These are phyloP conservation scores for Clinocottus analis DNA, from an alignment of 2,113 vertebrate genomes.

Conservation along the genomic window DNA sequence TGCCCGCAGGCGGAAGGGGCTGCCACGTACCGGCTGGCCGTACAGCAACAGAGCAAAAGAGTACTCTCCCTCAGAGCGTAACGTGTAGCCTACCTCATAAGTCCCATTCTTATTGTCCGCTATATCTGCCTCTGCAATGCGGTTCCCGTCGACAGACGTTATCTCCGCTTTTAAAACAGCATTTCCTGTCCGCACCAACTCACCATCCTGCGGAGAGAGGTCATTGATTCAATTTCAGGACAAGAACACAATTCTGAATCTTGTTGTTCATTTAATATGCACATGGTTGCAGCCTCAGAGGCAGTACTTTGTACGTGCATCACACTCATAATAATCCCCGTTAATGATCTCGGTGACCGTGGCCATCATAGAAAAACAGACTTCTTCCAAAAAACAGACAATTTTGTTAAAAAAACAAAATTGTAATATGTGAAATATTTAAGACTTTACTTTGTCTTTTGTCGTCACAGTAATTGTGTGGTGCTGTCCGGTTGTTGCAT, in stretches of 20 bases:
- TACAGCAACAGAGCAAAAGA: slow-evolving; percentile 89
- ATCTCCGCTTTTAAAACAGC: slow-evolving; percentile 89
- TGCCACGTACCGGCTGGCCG: slow-evolving; percentile 90
- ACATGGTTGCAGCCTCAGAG: neutral
- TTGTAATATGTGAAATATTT: neutral
- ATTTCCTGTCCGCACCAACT: slow-evolving; percentile 91
- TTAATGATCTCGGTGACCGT: neutral
- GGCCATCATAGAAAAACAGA: neutral
- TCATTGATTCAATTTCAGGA: neutral
- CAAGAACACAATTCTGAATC: neutral
- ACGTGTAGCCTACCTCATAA: slow-evolving; percentile 92
- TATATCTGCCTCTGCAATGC: slow-evolving; percentile 82
- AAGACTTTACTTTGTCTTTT: slow-evolving; percentile 88
- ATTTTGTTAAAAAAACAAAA: neutral
- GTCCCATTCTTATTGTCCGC: slow-evolving; percentile 96
- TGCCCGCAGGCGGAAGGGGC: slow-evolving; percentile 90
- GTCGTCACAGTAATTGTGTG: slow-evolving; percentile 92
- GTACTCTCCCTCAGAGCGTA: slow-evolving; percentile 89
- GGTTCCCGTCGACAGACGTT: slow-evolving; percentile 79
- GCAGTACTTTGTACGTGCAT: slow-evolving; percentile 9
- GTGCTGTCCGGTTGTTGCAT: slow-evolving; percentile 90
- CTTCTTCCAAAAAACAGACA: neutral
- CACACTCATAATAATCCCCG: neutral
- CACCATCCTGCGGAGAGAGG: slow-evolving; percentile 82
- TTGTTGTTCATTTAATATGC: neutral